Conservation (phyloP, 2,888 invertebrate species). For the Tenthredo scrophulariae region DNA sequence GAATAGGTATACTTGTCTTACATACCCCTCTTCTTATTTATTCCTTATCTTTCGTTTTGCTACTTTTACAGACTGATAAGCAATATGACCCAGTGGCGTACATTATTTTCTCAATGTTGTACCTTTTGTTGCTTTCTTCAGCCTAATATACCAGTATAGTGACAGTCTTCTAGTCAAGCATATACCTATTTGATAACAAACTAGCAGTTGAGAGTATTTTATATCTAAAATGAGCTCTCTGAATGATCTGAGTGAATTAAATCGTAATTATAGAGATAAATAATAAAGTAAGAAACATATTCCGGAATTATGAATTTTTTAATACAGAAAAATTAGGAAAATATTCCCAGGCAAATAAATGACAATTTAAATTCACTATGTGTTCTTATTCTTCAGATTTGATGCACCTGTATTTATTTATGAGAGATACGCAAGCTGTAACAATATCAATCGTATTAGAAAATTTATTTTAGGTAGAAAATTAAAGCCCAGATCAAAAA, state of each 20-base stretch:
- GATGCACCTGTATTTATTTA: not conserved
- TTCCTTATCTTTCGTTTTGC: not conserved
- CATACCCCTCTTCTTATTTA: not conserved
- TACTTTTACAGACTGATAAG: not conserved
- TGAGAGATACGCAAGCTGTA: not conserved
- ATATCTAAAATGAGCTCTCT: conserved; percentile 4
- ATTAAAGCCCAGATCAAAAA: not conserved
- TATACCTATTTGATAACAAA: conserved; percentile 24
- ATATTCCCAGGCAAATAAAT: not conserved
- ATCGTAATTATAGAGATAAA: not conserved
- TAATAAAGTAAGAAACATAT: conserved; percentile 15
- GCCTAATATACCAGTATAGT: conserved; percentile 11
- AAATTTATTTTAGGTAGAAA: not conserved
- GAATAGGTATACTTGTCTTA: not conserved
- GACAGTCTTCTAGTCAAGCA: conserved; percentile 46
- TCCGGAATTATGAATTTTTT: not conserved
- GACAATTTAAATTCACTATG: conserved; percentile 7
- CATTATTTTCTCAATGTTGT: not conserved
- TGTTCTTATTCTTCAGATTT: not conserved
- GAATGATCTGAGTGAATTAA: conserved; percentile 29
- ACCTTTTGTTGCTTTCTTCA: conserved; percentile 24
- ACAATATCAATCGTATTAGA: not conserved
- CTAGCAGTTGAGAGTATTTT: conserved; percentile 33
- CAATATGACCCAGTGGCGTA: not conserved
- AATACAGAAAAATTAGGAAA: not conserved